Base-by-base conservation (phyloP, 1,140 invertebrate species). In the Berghia stephanieae region DNA sequence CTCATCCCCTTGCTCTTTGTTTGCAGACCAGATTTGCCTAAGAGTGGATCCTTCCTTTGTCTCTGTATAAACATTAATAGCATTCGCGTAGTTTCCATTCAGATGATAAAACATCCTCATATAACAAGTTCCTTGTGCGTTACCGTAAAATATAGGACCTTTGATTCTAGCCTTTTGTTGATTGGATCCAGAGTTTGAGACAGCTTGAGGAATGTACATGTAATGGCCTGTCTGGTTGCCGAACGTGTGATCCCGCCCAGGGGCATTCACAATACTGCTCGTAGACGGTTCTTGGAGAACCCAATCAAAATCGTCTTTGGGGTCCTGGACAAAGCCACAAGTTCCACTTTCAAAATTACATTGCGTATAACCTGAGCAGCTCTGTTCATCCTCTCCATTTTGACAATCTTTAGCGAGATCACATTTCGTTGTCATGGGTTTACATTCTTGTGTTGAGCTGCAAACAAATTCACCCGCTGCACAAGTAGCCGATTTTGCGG, bases 321-420 rank as follows among this genome's bases (percentile, higher is more conserved):
- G 77, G 5, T 80, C 63, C 60, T 88, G 86, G n/a, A 79, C 69
- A 83, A 85, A 87, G 3, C 80, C 78, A 82, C 85, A 86, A 16
- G 83, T 66, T 21, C 81, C 81, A 36, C 94, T 95, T 79, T 95
- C 93, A 83, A 95, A 95, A 82, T 94, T 92, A 81, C 94, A 93
- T 3, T 90, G 89, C 0, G 92, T 18, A 68, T 76, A 76, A 34
- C 81, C 36, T 55, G 36, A 5, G 75, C 44, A 86, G n/a, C 68
- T 77, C 6, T 68, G 75, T 66, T 88, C 87, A 83, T 88, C 87
- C n/a, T 85, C 84, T 2, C 83, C 82, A 79, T 88, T 86, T 0
- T 24, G 46, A 76, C 87, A 88, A 68, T 88, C 84, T 21, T 79
- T 42, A 16, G 79, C 79, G 44, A 83, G 84, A 69, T 88, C 83